A percentile compares a stretch with the other conserved stretches of the same genome.
Evolutionary conservation across 1,140 invertebrate genomes (phyloP).

Genomic region (Nasonia longicornis): DNA sequence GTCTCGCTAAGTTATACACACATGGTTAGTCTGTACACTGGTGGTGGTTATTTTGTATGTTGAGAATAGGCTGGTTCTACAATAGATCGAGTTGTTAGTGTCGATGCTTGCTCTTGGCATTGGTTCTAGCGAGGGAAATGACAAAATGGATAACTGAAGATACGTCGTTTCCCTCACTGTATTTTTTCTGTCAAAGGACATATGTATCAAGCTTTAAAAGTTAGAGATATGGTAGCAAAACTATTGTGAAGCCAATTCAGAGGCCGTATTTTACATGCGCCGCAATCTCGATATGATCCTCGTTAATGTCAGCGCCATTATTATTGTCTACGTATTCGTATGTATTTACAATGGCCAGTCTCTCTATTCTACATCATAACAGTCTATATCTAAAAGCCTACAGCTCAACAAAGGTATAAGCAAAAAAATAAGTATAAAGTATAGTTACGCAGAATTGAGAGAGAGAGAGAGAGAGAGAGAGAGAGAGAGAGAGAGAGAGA

Average conservation of each 20-base stretch:
- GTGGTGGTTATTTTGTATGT: neutral
- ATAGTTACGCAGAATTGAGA: neutral
- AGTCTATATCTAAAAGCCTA: conserved; percentile 10
- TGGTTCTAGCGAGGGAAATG: neutral
- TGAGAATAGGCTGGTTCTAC: conserved; percentile 21
- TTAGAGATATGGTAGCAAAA: too few species aligned
- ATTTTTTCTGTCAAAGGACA: too few species aligned
- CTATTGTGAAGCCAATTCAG: neutral
- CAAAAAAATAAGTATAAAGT: neutral
- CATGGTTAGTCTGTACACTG: neutral
- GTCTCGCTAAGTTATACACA: conserved; percentile 27
- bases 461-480: neutral
- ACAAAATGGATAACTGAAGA: too few species aligned
- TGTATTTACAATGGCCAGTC: neutral
- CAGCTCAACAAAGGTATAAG: neutral
- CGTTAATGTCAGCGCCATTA: neutral
- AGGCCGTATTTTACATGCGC: conserved; percentile 1
- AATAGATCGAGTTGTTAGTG: conserved; percentile 25
- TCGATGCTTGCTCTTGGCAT: too few species aligned
- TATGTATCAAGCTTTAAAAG: neutral
- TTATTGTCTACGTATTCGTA: neutral
- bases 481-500: neutral
- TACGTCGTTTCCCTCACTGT: too few species aligned
- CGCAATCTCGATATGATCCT: neutral
- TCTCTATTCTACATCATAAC: neutral